Conservation (phyloP, 2,113 vertebrate genomes). For the Ceyx cyanopectus region DNA sequence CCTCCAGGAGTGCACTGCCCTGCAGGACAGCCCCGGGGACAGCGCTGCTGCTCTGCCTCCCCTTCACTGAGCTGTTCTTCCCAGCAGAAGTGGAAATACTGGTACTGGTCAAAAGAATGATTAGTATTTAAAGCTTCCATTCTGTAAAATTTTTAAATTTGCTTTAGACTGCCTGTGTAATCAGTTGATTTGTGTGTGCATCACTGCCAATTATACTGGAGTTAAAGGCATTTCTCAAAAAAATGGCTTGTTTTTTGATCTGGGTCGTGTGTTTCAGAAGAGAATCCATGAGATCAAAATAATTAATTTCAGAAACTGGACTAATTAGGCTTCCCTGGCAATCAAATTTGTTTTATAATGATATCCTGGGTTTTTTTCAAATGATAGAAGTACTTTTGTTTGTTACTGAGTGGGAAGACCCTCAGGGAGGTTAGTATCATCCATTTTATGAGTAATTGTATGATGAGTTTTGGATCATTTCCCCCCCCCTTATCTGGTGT, state of each 20-base stretch:
- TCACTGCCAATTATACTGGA: not conserved
- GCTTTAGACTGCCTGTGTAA: not conserved
- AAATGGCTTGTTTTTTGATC: not conserved
- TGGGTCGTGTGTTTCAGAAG: not conserved
- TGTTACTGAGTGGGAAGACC: not conserved
- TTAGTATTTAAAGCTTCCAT: conserved; percentile 3
- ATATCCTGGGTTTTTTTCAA: not conserved
- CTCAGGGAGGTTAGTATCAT: not conserved
- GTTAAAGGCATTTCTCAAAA: not conserved
- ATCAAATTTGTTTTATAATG: not conserved
- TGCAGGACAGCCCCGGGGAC: conserved; percentile 44
- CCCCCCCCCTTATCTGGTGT: not conserved
- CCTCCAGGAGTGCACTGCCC: conserved; percentile 73
- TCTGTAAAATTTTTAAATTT: not conserved
- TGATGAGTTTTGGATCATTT: not conserved
- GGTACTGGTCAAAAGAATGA: not conserved
- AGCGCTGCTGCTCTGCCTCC: not conserved
- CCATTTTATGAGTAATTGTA: not conserved
- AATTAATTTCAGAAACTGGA: conserved; percentile 19
- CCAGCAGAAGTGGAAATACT: conserved; percentile 36
- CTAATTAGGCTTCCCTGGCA: not conserved
- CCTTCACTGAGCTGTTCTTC: conserved; percentile 65
- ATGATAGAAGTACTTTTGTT: not conserved
- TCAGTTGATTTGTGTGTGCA: not conserved
- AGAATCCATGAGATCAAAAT: not conserved